phyloP scores from a whole-genome alignment of 2,888 invertebrate genomes.

The Chrysopilus asiliformis region DNA sequence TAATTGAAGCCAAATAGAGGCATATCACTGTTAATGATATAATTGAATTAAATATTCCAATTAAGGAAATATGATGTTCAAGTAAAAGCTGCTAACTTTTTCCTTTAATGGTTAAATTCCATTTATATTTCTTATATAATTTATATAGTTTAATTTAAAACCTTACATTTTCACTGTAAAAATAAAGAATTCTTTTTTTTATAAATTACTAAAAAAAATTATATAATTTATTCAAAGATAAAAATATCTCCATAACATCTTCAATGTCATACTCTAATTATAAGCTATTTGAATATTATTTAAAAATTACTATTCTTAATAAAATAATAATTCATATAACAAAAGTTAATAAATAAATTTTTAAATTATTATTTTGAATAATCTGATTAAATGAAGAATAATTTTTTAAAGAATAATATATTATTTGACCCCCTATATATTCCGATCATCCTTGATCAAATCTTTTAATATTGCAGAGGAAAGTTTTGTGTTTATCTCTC shows the following conservation, averaged over 20 bases:
- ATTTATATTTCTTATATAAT: constrained; percentile 38
- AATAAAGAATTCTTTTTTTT: constrained; percentile 31
- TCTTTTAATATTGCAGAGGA: no score
- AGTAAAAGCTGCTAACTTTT: constrained; percentile 51
- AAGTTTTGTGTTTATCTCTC: no score
- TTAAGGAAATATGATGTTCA: constrained; percentile 44
- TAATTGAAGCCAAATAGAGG: constrained; percentile 48
- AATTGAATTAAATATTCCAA: constrained; percentile 42
- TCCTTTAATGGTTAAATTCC: constrained; percentile 37
- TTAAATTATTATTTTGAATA: constrained; percentile 39
- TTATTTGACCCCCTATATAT: no score
- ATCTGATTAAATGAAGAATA: constrained; percentile 34
- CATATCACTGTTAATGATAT: constrained; percentile 52
- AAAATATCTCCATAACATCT: constrained; percentile 33
- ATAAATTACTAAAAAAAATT: constrained; percentile 24
- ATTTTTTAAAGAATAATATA: constrained; percentile 32
- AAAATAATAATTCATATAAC: constrained; percentile 31
- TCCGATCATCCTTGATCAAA: no score
- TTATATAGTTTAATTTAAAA: constrained; percentile 51
- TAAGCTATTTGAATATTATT: constrained; percentile 34
- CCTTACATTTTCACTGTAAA: constrained; percentile 48
- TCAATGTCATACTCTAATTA: constrained; percentile 37
- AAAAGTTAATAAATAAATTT: constrained; percentile 40
- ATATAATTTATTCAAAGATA: constrained; percentile 21
- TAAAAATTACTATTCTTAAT: constrained; percentile 10